Percentiles rank a stretch among this genome's conserved stretches.
Conservation (phyloP, 92 coral and sea anemone species). For the Montipora capitata region DNA sequence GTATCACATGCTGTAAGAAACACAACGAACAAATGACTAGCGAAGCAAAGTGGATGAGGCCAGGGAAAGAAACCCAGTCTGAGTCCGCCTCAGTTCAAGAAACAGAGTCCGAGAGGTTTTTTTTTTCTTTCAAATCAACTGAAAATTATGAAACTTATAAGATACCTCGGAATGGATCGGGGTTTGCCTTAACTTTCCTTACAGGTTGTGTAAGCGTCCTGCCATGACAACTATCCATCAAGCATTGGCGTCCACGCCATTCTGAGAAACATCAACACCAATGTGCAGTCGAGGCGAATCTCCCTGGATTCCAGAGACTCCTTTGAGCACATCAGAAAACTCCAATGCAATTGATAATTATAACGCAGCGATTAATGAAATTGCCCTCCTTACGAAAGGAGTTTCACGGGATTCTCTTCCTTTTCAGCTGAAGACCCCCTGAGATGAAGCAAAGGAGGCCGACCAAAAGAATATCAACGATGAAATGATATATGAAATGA, state of each 20-base stretch:
- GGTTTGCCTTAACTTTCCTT: neutral
- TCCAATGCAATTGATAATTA: neutral
- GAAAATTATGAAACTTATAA: neutral
- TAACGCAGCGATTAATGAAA: constrained; percentile 6
- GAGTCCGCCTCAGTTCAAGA: neutral
- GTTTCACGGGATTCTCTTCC: neutral
- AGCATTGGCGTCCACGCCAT: neutral
- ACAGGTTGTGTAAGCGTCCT: neutral
- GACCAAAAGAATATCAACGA: neutral
- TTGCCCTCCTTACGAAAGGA: neutral
- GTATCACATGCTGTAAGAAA: neutral
- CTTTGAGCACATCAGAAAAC: neutral
- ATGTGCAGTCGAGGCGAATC: constrained; percentile 5
- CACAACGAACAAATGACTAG: neutral
- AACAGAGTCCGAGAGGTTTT: constrained; percentile 11
- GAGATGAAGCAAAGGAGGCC: too few species aligned
- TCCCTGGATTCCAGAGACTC: constrained; percentile 14
- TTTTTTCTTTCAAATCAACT: constrained; percentile 7
- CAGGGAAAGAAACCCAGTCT: constrained; percentile 13
- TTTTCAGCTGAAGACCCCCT: constrained; percentile 7
- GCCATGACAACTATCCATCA: constrained; percentile 6
- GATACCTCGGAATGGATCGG: neutral
- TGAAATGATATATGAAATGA: neutral
- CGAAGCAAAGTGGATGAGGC: constrained; percentile 14
- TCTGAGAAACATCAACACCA: neutral